phyloP scores from a whole-genome alignment of 2,888 invertebrate species.

The Rapana venosa region DNA sequence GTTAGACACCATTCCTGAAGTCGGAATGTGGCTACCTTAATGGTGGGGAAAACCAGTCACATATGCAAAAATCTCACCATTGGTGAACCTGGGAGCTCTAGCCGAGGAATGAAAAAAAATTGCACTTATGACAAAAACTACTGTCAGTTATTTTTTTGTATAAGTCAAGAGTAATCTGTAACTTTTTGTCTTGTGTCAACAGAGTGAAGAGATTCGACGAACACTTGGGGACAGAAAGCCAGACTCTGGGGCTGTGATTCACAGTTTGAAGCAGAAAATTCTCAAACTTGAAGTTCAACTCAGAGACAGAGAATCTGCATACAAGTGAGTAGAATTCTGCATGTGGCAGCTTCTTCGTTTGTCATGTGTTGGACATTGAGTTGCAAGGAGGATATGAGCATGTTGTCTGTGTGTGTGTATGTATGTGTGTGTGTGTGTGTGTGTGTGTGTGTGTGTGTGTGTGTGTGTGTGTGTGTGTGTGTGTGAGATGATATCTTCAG shows the following conservation, averaged over 20 bases:
- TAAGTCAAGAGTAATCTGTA: neutral
- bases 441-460: neutral
- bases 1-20: too few species aligned
- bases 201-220: slow-evolving; percentile 76
- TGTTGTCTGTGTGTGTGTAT: too few species aligned
- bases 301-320: slow-evolving; percentile 73
- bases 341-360: neutral
- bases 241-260: slow-evolving; percentile 75
- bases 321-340: slow-evolving; percentile 64
- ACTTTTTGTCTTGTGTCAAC: neutral
- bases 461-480: neutral
- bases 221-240: slow-evolving; percentile 74
- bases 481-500: neutral
- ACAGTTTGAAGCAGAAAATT: slow-evolving; percentile 77
- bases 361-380: too few species aligned
- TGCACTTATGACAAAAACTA: too few species aligned
- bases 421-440: neutral
- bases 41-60: too few species aligned
- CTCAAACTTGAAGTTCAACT: slow-evolving; percentile 76
- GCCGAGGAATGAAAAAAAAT: too few species aligned
- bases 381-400: too few species aligned
- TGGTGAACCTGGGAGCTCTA: too few species aligned
- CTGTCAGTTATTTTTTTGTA: neutral
- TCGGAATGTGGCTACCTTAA: too few species aligned
- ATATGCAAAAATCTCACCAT: too few species aligned